These are phyloP conservation scores for Manis pentadactyla DNA, from an alignment of 2,797 vertebrate genomes.

Conservation along the genomic window DNA sequence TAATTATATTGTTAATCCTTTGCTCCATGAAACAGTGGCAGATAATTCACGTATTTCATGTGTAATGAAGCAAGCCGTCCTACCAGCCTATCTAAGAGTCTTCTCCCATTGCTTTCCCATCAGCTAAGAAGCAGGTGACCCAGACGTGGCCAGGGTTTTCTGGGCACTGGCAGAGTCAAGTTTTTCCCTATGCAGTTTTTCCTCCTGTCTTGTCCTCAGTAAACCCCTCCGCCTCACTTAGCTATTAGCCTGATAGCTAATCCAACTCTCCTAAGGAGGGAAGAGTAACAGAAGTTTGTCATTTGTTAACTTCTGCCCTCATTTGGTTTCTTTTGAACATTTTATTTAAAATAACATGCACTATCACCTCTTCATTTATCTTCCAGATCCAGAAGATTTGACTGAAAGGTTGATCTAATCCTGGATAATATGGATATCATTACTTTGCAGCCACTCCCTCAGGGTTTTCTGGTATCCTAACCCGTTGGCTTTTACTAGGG, in stretches of 20 bases:
- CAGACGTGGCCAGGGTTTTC: background rate
- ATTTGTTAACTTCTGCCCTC: background rate
- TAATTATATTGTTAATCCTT: slow-evolving; percentile 12
- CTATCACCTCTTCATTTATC: slow-evolving; percentile 43
- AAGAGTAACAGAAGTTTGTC: background rate
- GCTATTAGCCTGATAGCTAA: background rate
- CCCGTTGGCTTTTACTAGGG: background rate
- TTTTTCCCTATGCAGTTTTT: background rate
- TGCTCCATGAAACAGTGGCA: background rate
- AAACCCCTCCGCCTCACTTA: background rate
- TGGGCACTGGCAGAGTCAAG: background rate
- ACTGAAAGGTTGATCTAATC: slow-evolving; percentile 16
- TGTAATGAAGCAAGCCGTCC: background rate
- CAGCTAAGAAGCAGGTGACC: background rate
- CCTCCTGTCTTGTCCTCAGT: background rate
- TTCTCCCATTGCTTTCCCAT: background rate
- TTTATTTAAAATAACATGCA: background rate
- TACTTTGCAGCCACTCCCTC: background rate
- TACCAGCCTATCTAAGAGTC: background rate
- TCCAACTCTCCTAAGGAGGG: background rate
- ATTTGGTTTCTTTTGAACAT: slow-evolving; percentile 25
- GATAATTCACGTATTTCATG: slow-evolving; percentile 7
- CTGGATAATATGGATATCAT: background rate
- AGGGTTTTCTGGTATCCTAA: background rate
- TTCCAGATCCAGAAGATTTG: slow-evolving; percentile 37